Evolutionary conservation across 2,888 invertebrate genomes (phyloP), one percentile per base, ranked within the genome.

Genomic region (Agriopis marginaria): DNA sequence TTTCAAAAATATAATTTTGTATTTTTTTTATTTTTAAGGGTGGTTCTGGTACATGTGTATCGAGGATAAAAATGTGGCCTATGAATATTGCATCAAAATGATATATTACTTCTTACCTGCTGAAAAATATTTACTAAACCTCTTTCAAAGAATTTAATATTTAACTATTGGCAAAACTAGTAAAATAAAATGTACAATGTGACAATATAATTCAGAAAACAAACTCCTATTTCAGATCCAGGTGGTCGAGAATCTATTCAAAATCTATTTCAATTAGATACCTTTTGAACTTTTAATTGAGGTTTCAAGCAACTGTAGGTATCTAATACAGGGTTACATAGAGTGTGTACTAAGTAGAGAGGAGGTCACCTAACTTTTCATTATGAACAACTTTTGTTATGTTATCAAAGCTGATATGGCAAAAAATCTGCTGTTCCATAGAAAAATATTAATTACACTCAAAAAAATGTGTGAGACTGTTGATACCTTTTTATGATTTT

Each of bases 131-230:
- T 5, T n/a, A 7, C 7, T 17, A 61, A 17, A 14, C 14, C n/a
- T n/a, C 32, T 66, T 66, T 17, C 42, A 51, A 53, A 59, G 6
- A 64, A 64, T 56, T 53, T 63, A 54, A 45, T n/a, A 32, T 23
- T 17, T 0, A 53, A 60, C 14, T 61, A 53, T 60, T 40, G 51
- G n/a, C 12, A 61, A 56, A 68, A 61, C 12, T 40, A 51, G 23
- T 50, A 61, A 64, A 64, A 64, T 55, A 64, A 45, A 50, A 60
- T 45, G 53, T 64, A 68, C 49, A 59, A 44, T 47, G 23, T 63
- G 59, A 54, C 63, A 68, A 68, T 53, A 63, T 42, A 0, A 60
- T 47, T 66, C 32, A 60, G 9, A 53, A 66, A 66, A 51, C 58
- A 65, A 65, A 17, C 39, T 55, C 12, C 42, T 7, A 10, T 68